These are phyloP conservation scores for Parapristionchus giblindavisi DNA, from an alignment of 2,888 invertebrate genomes.

Conservation along the genomic window DNA sequence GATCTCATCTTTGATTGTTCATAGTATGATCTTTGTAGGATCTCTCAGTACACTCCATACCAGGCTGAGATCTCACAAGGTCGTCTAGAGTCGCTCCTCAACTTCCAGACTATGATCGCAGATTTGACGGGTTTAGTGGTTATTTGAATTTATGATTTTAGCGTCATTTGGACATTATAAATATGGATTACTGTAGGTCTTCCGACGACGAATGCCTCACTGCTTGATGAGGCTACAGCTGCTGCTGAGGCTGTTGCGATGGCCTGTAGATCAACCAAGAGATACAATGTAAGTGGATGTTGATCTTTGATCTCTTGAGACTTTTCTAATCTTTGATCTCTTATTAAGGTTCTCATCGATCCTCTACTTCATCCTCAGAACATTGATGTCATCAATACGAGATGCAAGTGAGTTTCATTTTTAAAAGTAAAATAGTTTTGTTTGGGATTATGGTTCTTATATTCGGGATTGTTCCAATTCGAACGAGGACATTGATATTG, in stretches of 20 bases:
- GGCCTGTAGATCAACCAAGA: slow-evolving; percentile 59
- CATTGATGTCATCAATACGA: slow-evolving; percentile 88
- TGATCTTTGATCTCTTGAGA: background rate
- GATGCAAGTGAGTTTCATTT: slow-evolving; percentile 74
- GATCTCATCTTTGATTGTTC: background rate
- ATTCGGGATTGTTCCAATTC: too few relatives aligned
- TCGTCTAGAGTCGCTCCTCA: slow-evolving; percentile 89
- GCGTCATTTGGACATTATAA: background rate
- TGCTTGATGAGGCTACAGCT: slow-evolving; percentile 93
- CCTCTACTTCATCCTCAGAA: slow-evolving; percentile 94
- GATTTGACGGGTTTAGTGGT: slow-evolving; percentile 84
- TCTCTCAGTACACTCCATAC: slow-evolving; percentile 69
- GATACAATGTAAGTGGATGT: slow-evolving; percentile 44
- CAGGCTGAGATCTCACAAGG: slow-evolving; percentile 98
- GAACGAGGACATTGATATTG: too few relatives aligned
- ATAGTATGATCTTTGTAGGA: slow-evolving; percentile 48
- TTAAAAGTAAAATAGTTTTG: background rate
- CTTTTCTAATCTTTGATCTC: background rate
- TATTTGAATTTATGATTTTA: background rate
- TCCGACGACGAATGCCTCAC: slow-evolving; percentile 86
- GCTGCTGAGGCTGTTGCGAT: slow-evolving; percentile 95
- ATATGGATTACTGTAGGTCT: slow-evolving; percentile 75
- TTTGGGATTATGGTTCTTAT: too few relatives aligned
- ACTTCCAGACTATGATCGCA: slow-evolving; percentile 96
- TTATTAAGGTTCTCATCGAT: slow-evolving; percentile 81